Evolutionary conservation across 2,888 invertebrate genomes (phyloP).

Genomic region (Hymenopus coronatus): DNA sequence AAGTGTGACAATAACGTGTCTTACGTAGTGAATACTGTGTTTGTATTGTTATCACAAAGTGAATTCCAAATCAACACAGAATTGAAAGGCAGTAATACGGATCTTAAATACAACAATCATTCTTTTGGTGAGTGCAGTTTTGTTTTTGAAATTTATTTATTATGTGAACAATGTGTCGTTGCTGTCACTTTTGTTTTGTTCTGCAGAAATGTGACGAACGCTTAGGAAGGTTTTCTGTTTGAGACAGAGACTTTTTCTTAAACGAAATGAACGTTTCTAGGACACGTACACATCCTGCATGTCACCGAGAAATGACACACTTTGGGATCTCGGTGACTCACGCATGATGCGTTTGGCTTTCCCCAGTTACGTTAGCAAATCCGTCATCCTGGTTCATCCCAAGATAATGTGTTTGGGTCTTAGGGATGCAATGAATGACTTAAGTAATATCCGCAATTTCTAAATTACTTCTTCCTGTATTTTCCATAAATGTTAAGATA

Average conservation of each 20-base stretch:
- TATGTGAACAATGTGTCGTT: neutral
- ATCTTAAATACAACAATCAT: neutral
- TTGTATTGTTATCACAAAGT: neutral
- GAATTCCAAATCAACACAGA: neutral
- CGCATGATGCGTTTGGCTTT: neutral
- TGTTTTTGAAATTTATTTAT: no score
- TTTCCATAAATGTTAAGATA: no score
- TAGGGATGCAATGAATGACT: neutral
- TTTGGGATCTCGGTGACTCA: conserved; percentile 3
- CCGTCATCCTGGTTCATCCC: conserved; percentile 17
- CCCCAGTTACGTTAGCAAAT: neutral
- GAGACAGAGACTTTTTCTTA: neutral
- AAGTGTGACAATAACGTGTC: neutral
- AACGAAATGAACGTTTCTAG: neutral
- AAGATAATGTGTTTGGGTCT: conserved; percentile 16
- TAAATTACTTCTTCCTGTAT: no score
- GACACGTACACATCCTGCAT: neutral
- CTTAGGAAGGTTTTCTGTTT: neutral
- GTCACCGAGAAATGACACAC: conserved; percentile 1
- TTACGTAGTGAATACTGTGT: neutral
- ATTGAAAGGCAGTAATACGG: neutral
- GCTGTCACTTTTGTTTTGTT: neutral
- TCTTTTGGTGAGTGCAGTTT: neutral
- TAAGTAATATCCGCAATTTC: no score
- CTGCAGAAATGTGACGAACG: neutral